Conservation (phyloP, 2,113 vertebrate genomes). For the Pteruthius melanotis region DNA sequence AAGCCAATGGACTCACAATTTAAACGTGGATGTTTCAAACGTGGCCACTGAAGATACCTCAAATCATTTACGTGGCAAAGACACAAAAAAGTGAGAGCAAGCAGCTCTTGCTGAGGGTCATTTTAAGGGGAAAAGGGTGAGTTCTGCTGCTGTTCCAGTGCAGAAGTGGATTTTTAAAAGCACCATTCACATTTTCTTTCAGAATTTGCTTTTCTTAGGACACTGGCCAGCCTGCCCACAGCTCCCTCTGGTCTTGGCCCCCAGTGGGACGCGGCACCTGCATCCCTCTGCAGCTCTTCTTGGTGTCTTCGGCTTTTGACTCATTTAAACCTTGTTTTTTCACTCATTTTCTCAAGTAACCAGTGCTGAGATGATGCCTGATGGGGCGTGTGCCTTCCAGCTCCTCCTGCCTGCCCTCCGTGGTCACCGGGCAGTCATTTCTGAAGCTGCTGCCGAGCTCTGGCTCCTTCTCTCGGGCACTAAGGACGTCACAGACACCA, state of each 20-base stretch:
- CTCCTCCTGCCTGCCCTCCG: not conserved
- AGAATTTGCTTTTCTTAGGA: not conserved
- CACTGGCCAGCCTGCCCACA: not conserved
- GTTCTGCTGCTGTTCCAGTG: not conserved
- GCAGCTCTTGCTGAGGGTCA: not conserved
- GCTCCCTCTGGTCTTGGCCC: not conserved
- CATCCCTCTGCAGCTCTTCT: not conserved
- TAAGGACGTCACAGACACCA: not conserved
- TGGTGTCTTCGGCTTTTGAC: not conserved
- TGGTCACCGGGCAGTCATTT: not conserved
- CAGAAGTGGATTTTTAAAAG: not conserved
- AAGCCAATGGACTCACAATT: fast-evolving
- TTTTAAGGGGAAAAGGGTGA: not conserved
- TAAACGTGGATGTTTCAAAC: not conserved
- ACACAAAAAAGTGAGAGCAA: not conserved
- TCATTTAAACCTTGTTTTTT: not conserved
- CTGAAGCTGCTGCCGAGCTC: not conserved
- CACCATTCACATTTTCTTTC: not conserved
- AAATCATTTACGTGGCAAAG: not conserved
- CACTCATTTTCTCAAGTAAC: not conserved
- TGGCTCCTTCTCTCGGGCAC: not conserved
- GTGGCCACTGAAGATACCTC: not conserved
- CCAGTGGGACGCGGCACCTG: not conserved
- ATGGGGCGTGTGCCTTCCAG: not conserved
- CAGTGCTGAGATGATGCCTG: not conserved